Evolutionary conservation across 2,797 vertebrate genomes (phyloP), one percentile per base, ranked within the genome.

Genomic region (Chaenodraco wilsoni): DNA sequence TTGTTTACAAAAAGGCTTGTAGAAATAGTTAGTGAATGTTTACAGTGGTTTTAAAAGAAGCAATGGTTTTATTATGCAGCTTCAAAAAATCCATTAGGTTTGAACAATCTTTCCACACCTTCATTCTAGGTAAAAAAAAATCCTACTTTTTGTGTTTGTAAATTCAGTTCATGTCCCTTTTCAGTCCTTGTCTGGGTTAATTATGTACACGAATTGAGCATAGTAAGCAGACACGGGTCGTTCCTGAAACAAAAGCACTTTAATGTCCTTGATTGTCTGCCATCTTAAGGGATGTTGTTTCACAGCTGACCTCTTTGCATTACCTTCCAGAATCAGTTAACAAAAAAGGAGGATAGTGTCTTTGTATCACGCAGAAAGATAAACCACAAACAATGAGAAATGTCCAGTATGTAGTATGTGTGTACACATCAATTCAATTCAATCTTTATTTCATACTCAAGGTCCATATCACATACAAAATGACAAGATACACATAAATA

Each of bases 61-160:
- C 14, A 56, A 19, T 21, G 0, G 3, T 37, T 17, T 2, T 1
- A 6, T n/a, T 55, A 14, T n/a, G 40, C 19, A 44, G 13, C 48
- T 65, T 14, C 13, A 65, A 21, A 17, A 27, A 27, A 27, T 27
- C 27, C 27, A 27, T 27, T 27, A 27, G 4, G 27, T 27, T 46
- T 33, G 10, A 31, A 61, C 17, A 17, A 13, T 27, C 4, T 44
- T 17, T 44, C 14, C 31, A 19, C 13, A 31, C 44, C 10, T 31
- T 60, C 58, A 6, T 5, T 33, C 7, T 9, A 19, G 31, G 37
- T 21, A 40, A 19, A 14, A 7, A n/a, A 5, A 43, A 5, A 14
- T 58, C 43, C 61, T 8, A 50, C n/a, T 64, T 52, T 52, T 52
- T 52, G 50, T 27, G 50, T 52, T 52, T 52, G 21, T 23, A 13